These are phyloP conservation scores for Epinephelus awoara DNA, from an alignment of 2,797 vertebrate genomes.

Conservation along the genomic window DNA sequence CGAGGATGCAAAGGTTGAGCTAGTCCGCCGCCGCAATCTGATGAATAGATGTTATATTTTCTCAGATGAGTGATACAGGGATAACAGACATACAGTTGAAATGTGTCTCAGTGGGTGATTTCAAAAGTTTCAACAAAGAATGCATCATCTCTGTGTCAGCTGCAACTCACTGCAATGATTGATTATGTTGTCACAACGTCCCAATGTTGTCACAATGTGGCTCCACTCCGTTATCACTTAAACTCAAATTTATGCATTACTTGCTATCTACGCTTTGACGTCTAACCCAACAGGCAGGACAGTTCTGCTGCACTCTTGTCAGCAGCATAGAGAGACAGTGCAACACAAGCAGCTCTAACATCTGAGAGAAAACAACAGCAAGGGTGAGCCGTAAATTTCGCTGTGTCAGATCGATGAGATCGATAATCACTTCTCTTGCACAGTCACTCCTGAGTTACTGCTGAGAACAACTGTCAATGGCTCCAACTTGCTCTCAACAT, in stretches of 20 bases:
- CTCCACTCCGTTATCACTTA: conserved; percentile 61
- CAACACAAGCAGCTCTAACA: conserved; percentile 36
- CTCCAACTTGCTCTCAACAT: conserved; percentile 41
- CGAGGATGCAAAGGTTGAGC: conserved; percentile 56
- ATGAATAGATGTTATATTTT: conserved; percentile 40
- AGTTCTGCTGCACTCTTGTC: conserved; percentile 33
- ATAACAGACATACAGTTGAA: conserved; percentile 37
- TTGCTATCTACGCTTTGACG: conserved; percentile 38
- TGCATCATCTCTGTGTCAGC: conserved; percentile 47
- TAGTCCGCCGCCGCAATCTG: conserved; percentile 34
- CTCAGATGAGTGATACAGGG: conserved; percentile 45
- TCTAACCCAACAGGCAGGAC: conserved; percentile 39
- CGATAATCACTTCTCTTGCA: conserved; percentile 61
- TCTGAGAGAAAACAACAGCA: conserved; percentile 44
- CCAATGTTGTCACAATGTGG: conserved; percentile 40
- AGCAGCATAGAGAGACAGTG: conserved; percentile 32
- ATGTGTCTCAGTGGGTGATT: conserved; percentile 52
- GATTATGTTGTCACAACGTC: conserved; percentile 52
- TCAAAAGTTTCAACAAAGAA: conserved; percentile 49
- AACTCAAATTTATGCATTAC: conserved; percentile 61
- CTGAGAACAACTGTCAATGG: conserved; percentile 42
- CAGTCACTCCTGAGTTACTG: conserved; percentile 57
- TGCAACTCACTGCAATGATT: conserved; percentile 49
- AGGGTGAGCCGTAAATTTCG: conserved; percentile 43
- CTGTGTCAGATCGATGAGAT: conserved; percentile 55